Conservation (phyloP, 2,888 invertebrate genomes). For the Drosophila tripunctata region DNA sequence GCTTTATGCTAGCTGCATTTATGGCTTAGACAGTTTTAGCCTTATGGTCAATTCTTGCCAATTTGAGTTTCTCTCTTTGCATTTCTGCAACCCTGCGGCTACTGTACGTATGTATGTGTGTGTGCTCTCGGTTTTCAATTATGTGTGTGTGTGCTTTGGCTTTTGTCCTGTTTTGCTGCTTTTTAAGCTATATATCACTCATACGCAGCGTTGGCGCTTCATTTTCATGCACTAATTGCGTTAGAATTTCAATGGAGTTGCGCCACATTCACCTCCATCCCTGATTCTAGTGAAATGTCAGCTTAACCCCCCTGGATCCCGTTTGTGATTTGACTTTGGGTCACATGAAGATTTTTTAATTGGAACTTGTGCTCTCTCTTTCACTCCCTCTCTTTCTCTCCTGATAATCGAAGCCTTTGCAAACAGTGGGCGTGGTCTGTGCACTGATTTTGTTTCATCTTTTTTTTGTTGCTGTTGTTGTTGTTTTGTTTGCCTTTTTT, state of each 20-base stretch:
- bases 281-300: not conserved
- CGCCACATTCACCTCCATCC: not conserved
- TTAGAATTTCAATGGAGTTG: conserved; percentile 71
- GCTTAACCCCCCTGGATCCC: conserved; percentile 24
- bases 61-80: conserved; percentile 21
- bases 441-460: conserved; percentile 49
- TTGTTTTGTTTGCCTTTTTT: conserved; percentile 1
- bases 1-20: conserved; percentile 36
- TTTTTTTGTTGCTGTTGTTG: conserved; percentile 5
- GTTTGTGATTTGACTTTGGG: conserved; percentile 71
- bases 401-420: conserved; percentile 48
- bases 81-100: not conserved
- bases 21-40: conserved; percentile 57
- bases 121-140: conserved; percentile 59
- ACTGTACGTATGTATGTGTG: conserved; percentile 3
- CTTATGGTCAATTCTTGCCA: conserved; percentile 47
- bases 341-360: conserved; percentile 74
- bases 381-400: not conserved
- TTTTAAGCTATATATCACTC: conserved; percentile 76
- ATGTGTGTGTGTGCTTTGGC: conserved; percentile 29
- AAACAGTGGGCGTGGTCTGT: conserved; percentile 35
- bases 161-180: conserved; percentile 34
- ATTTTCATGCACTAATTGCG: conserved; percentile 79
- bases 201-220: conserved; percentile 74
- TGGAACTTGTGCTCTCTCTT: conserved; percentile 57